Base-by-base conservation (phyloP, 2,113 vertebrate genomes). In the Grammomys surdaster region DNA sequence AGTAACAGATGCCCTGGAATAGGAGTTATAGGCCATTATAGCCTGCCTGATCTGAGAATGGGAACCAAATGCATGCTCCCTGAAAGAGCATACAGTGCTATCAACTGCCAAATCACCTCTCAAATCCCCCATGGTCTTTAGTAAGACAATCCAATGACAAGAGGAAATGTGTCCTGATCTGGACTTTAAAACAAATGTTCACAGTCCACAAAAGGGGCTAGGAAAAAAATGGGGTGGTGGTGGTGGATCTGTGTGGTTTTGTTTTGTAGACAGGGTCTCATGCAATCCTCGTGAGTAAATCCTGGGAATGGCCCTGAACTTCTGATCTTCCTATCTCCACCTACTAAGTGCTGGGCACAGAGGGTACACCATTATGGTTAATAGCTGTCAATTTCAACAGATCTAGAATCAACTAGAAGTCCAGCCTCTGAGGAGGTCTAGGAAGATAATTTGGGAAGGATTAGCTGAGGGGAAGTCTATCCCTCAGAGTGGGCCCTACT, bases 151-250 rank as follows among this genome's bases (percentile, higher is more conserved):
- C 33, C 67, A 72, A 90, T 36, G 12, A 46, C 78, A 69, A 63
- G 2, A 8, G 2, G 17, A 33, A 6, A 86, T 67, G 20, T 31
- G 20, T 36, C 81, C 88, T 67, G 51, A 77, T 26, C 9, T 73
- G 19, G 76, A 92, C 43, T 33, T 95, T 43, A 90, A 40, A 36
- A 76, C 46, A 58, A 94, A 94, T 28, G 12, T 19, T 82, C 60
- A 96, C 36, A 75, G 43, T 28, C 31, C 63, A 90, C 54, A 70
- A 70, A 2, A 80, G 51, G 36, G 67, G 22, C 26, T 19, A 40
- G 60, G 88, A 82, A 81, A 69, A 69, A 14, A 12, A 24, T 19
- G 11, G 11, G 5, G 12, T 36, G 48, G 5, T 36, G 48, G 5
- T 6, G 51, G 81, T 14, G 24, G 17, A 16, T 85, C 7, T 11